phyloP scores from a whole-genome alignment of 2,888 invertebrate genomes.

The Clivina fossor region DNA sequence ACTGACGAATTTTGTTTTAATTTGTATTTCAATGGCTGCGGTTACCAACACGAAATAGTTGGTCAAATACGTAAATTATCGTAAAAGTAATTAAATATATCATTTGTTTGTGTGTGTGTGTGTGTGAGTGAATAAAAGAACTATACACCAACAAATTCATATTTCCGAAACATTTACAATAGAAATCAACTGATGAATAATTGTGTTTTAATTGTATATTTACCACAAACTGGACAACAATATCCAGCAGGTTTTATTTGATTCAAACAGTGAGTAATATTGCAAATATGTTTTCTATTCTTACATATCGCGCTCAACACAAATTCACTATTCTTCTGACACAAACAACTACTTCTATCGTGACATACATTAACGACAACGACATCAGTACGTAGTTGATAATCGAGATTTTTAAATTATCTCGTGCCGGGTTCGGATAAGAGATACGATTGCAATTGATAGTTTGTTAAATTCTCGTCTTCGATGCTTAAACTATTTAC shows the following conservation, averaged over 20 bases:
- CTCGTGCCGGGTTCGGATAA: slow-evolving; percentile 20
- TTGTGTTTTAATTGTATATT: no score
- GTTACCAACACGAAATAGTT: no score
- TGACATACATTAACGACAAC: slow-evolving; percentile 21
- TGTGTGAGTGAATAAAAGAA: no score
- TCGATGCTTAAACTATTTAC: slow-evolving; percentile 25
- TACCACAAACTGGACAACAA: slow-evolving; percentile 33
- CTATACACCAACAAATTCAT: no score
- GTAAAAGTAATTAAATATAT: no score
- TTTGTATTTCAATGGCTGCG: no score
- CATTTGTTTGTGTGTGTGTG: no score
- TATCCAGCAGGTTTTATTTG: slow-evolving; percentile 29
- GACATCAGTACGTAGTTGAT: slow-evolving; percentile 20
- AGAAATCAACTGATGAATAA: neutral
- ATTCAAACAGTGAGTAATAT: slow-evolving; percentile 22
- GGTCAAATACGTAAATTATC: no score
- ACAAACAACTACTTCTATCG: slow-evolving; percentile 26
- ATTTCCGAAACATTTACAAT: no score
- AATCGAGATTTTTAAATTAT: slow-evolving; percentile 28
- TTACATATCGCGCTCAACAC: slow-evolving; percentile 20
- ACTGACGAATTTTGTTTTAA: no score
- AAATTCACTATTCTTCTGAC: slow-evolving; percentile 20
- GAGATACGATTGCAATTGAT: slow-evolving; percentile 11
- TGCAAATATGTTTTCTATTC: slow-evolving; percentile 22
- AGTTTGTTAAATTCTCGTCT: slow-evolving; percentile 13